Evolutionary conservation across 2,888 invertebrate species (phyloP), one percentile per base, ranked within the genome.

Genomic region (Harpalus rubripes): DNA sequence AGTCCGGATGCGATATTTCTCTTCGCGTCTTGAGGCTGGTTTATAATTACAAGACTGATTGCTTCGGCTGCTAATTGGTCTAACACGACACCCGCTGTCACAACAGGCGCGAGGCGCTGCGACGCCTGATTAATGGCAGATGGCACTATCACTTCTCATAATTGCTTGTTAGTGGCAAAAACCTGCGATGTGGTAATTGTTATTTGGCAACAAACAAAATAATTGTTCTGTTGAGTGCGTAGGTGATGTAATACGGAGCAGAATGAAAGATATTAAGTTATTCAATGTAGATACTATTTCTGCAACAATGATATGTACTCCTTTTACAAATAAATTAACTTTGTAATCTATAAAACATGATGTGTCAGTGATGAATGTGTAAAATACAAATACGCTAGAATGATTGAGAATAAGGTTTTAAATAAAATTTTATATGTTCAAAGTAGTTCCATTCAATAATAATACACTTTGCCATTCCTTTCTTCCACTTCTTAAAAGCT

Each of bases 21-120:
- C 44, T 10, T 8, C 44, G 44, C 44, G 44, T 52, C 44, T 52
- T 52, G 44, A 10, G 44, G 41, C 63, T 72, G 74, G 85, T 85
- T 85, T 85, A 85, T 81, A 68, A 76, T 85, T 81, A 81, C 81
- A 86, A 86, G 86, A 86, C 63, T 86, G 85, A 86, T 86, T 86
- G 78, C 85, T 58, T 68, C 39, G 74, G 65, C 85, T 85, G 81
- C 85, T 86, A 86, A 86, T 86, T 86, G 86, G 86, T 85, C 85
- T 76, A 85, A 86, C 86, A 86, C 63, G 86, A 86, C 85, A 86
- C 84, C 72, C 76, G 61, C 81, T 80, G 86, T 86, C 86, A 86
- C 63, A 86, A 86, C 86, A 86, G 61, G 44, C 80, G 41, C 39
- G 39, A 15, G 74, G 74, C 74, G 44, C 22, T 44, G 74, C 52